Base-by-base conservation (phyloP, 2,888 invertebrate species). In the Reticulitermes lucifugus region DNA sequence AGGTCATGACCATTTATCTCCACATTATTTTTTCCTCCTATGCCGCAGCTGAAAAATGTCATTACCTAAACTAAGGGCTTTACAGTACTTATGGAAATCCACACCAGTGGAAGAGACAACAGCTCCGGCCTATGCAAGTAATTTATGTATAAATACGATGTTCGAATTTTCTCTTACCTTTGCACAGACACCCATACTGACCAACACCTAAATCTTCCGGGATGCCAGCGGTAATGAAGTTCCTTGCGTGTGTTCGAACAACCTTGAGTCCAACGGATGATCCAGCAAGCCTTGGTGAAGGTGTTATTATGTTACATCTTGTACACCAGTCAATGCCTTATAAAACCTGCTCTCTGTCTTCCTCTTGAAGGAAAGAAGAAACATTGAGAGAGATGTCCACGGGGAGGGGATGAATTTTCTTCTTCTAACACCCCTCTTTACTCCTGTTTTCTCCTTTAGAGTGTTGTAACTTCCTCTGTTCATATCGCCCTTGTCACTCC, bases 171-270 rank as follows among this genome's bases (percentile, higher is more conserved):
- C 55, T 55, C 65, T 65, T 65, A 65, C 65, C 65, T 65, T n/a
- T 10, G 10, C 9, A 12, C 65, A 25, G 65, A 6, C n/a, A 25
- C 65, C 65, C 65, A 65, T 65, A 10, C 65, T 65, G 25, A 14
- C 55, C 12, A 18, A 18, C 55, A 18, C 14, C 18, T 5, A 4
- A 18, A 18, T 55, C 55, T 55, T 55, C 55, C 55, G 12, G 55
- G 55, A 55, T 55, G 14, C 55, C 55, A 18, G 55, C 55, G 55
- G 25, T 65, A n/a, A 65, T 25, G 25, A 65, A 9, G 65, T 25
- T 65, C n/a, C n/a, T 65, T 25, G 9, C n/a, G 79, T 46, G 79
- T 79, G 79, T 51, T 51, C 55, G 79, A 79, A 79, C 79, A 79
- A 51, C 79, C 79, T 79, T 79, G 79, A 25, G 79, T 79, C 18